Evolutionary conservation across 92 coral and sea anemone species (phyloP).

Genomic region (Isaurus tuberculatus): DNA sequence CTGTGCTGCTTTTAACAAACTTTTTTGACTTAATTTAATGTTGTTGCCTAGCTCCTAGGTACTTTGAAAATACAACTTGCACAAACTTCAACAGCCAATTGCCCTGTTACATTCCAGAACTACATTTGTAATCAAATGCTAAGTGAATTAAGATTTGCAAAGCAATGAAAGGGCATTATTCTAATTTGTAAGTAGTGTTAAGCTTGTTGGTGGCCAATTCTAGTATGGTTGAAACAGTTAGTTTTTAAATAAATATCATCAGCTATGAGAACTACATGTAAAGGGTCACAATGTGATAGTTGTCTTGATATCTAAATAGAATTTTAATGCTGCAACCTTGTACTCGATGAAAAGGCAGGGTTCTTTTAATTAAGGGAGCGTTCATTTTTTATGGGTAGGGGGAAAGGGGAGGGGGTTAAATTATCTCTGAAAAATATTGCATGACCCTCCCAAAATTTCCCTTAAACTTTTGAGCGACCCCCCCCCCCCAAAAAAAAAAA

Average conservation of each 20-base stretch:
- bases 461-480: no score
- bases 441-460: no score
- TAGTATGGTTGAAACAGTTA: slow-evolving; percentile 37
- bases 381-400: no score
- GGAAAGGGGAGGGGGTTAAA: no score
- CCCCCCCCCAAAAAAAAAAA: no score
- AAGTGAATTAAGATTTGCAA: slow-evolving; percentile 32
- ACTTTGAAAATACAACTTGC: slow-evolving; percentile 30
- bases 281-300: slow-evolving; percentile 40
- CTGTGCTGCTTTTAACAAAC: no score
- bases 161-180: slow-evolving; percentile 42
- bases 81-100: slow-evolving; percentile 29
- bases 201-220: slow-evolving; percentile 30
- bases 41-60: no score
- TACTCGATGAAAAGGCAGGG: no score
- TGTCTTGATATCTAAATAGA: slow-evolving; percentile 22
- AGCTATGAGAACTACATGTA: background rate
- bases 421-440: no score
- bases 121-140: slow-evolving; percentile 12
- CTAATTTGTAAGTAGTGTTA: slow-evolving; percentile 14
- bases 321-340: slow-evolving; percentile 10
- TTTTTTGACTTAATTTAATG: no score
- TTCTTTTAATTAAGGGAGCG: no score
- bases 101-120: background rate
- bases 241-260: slow-evolving; percentile 41